These are phyloP conservation scores for Cephus runcator DNA, from an alignment of 2,888 invertebrate species.

Conservation along the genomic window DNA sequence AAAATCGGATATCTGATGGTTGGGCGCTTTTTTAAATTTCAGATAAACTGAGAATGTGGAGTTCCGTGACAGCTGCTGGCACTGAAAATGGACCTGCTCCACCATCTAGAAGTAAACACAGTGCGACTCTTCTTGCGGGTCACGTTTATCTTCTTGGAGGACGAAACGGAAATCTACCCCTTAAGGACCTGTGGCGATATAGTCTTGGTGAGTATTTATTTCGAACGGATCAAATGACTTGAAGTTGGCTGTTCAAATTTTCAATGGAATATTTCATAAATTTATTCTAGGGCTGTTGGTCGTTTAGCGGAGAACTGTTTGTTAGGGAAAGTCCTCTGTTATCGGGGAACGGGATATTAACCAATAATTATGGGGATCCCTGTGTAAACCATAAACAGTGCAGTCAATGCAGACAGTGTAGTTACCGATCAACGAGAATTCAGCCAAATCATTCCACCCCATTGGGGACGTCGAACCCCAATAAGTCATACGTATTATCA, in stretches of 20 bases:
- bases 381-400: neutral
- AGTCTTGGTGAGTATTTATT: conserved; percentile 71
- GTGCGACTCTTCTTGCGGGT: conserved; percentile 81
- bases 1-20: neutral
- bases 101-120: conserved; percentile 83
- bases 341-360: too few relatives aligned
- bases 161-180: conserved; percentile 82
- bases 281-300: neutral
- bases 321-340: neutral
- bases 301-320: neutral
- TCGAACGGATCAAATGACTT: neutral
- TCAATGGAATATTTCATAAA: neutral
- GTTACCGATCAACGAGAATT: neutral
- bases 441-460: conserved; percentile 21
- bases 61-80: conserved; percentile 69
- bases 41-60: conserved; percentile 68
- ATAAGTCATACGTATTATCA: neutral
- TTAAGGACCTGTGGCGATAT: conserved; percentile 88
- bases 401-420: neutral
- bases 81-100: conserved; percentile 69
- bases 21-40: neutral
- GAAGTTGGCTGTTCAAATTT: neutral
- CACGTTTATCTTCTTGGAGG: conserved; percentile 86
- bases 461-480: conserved; percentile 2
- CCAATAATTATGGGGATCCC: neutral